Evolutionary conservation across 1,140 invertebrate genomes (phyloP), one percentile per base, ranked within the genome.

Genomic region (Telenomus remus): DNA sequence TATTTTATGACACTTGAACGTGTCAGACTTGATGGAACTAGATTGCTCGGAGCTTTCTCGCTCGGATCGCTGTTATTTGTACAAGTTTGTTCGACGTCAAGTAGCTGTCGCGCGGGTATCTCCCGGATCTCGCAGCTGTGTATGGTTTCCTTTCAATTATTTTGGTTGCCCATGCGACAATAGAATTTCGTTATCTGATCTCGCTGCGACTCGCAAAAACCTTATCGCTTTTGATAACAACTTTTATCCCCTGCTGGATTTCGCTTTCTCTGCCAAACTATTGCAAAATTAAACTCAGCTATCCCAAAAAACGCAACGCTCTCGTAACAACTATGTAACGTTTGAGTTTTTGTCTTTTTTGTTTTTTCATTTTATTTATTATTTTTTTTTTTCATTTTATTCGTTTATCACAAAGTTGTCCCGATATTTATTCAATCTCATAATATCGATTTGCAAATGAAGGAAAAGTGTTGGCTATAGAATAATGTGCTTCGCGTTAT

Each of bases 11-110:
- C 66, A 71, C 57, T 11, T 13, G 48, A 70, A 44, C 74, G 74
- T 76, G 66, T 48, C 57, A n/a, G n/a, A 71, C 54, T 76, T 70
- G 63, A 76, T 76, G 74, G 39, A 61, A 71, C 66, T 61, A 71
- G 73, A 76, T 76, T 76, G 66, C 60, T 56, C 61, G 19, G 11
- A 56, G 73, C 60, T 76, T 65, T 76, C 19, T 27, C 56, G 73
- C 73, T 60, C 16, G 39, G 44, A 76, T 76, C 60, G 39, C 14
- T 19, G 51, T 56, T 76, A 76, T 76, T 70, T 76, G 66, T 61
- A 66, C 49, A 43, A 61, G 65, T 70, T 76, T 65, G 44, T 55
- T 61, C 56, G 50, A 48, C 61, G 73, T 66, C 73, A 76, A 76
- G 73, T 70, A 70, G 60, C 60, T 70, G 72, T 76, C 65, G 60